phyloP scores from a whole-genome alignment of 2,888 invertebrate species.

The Cerastis leucographa region DNA sequence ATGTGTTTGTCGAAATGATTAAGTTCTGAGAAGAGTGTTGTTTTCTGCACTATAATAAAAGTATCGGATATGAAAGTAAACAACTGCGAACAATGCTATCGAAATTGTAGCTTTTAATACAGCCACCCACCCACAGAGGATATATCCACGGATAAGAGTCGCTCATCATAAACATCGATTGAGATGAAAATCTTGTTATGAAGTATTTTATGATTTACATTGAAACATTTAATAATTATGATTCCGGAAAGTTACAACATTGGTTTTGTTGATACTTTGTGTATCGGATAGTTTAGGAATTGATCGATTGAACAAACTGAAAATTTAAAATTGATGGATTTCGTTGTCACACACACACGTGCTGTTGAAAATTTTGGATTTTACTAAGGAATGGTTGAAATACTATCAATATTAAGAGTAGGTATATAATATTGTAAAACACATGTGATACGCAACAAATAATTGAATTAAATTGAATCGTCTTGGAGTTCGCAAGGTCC shows the following conservation, averaged over 20 bases:
- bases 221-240: too few species aligned
- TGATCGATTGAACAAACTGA: background rate
- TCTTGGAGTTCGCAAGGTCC: too few species aligned
- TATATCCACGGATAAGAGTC: slow-evolving; percentile 1
- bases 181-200: slow-evolving; percentile 8
- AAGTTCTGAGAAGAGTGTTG: slow-evolving; percentile 59
- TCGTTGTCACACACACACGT: too few species aligned
- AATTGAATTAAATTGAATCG: too few species aligned
- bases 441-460: too few species aligned
- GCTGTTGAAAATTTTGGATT: too few species aligned
- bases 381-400: too few species aligned
- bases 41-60: slow-evolving; percentile 40
- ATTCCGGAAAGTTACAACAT: slow-evolving; percentile 6
- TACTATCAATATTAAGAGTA: too few species aligned
- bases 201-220: slow-evolving; percentile 32
- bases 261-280: slow-evolving; percentile 12
- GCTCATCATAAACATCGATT: slow-evolving; percentile 33
- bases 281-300: background rate
- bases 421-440: too few species aligned
- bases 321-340: slow-evolving; percentile 4
- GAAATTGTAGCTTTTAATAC: slow-evolving; percentile 25
- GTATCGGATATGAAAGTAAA: slow-evolving; percentile 55
- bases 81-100: slow-evolving; percentile 21
- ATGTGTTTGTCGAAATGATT: slow-evolving; percentile 61
- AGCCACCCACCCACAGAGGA: slow-evolving; percentile 41